Percentiles rank a stretch among this genome's conserved stretches.
These are phyloP conservation scores for Chaunax sp. DNA, from an alignment of 2,797 vertebrate species.

Conservation along the genomic window DNA sequence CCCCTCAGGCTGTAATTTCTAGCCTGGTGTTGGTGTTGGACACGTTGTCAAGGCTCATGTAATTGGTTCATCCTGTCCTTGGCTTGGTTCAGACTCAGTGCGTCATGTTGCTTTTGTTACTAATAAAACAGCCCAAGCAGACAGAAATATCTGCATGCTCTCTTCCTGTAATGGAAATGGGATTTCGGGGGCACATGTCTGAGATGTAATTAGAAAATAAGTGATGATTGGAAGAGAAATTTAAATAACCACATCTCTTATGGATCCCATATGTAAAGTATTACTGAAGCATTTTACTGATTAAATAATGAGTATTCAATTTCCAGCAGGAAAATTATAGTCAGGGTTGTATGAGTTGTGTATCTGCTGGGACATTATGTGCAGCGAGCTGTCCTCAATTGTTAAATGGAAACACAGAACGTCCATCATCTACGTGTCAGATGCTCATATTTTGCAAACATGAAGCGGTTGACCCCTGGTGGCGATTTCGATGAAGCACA, in stretches of 20 bases:
- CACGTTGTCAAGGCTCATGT: slow-evolving; percentile 64
- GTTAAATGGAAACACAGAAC: slow-evolving; percentile 20
- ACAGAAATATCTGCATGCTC: slow-evolving; percentile 53
- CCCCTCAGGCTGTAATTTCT: slow-evolving; percentile 64
- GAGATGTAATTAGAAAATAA: slow-evolving; percentile 20
- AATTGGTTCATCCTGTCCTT: slow-evolving; percentile 80
- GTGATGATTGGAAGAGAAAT: neutral
- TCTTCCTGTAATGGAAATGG: slow-evolving; percentile 14
- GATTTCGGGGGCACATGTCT: slow-evolving; percentile 40
- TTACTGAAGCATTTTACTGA: neutral
- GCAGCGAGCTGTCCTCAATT: slow-evolving; percentile 3
- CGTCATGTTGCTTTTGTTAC: slow-evolving; percentile 65
- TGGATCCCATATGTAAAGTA: neutral
- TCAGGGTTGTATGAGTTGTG: neutral
- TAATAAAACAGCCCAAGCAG: slow-evolving; percentile 63
- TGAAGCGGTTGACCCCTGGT: slow-evolving; percentile 58
- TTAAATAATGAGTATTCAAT: no score
- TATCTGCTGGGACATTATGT: neutral
- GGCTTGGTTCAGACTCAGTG: slow-evolving; percentile 53
- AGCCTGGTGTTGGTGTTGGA: slow-evolving; percentile 70
- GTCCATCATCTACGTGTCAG: neutral
- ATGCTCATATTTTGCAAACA: neutral
- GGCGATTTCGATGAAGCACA: slow-evolving; percentile 39
- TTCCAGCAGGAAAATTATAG: neutral
- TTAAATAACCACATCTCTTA: neutral